Evolutionary conservation across 2,113 vertebrate species (phyloP).

Genomic region (Alligator mississippiensis): DNA sequence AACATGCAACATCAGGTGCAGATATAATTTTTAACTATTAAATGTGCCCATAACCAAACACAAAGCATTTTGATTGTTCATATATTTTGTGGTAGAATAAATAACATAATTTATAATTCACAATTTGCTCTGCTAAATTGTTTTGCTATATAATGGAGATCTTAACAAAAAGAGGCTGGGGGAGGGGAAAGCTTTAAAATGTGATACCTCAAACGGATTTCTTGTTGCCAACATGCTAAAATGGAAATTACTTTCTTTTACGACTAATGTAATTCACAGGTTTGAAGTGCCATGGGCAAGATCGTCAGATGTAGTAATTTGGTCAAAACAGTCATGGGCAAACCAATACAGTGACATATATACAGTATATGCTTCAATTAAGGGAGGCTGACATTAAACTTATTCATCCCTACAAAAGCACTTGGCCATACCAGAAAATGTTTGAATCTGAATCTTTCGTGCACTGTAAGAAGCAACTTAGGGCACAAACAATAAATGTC

Average conservation of each 20-base stretch:
- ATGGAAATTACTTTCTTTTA: slow-evolving; percentile 73
- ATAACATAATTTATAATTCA: slow-evolving; percentile 69
- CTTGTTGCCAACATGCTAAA: slow-evolving; percentile 51
- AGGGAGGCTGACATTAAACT: slow-evolving; percentile 55
- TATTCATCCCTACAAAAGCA: slow-evolving; percentile 16
- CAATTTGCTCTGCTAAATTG: slow-evolving; percentile 48
- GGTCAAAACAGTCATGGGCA: slow-evolving; percentile 69
- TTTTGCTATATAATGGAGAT: slow-evolving; percentile 51
- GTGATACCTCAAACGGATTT: slow-evolving; percentile 58
- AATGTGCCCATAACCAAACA: slow-evolving; percentile 80
- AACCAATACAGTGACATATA: slow-evolving; percentile 37
- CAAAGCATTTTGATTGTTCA: slow-evolving; percentile 80
- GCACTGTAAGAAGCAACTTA: background rate
- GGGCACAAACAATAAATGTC: slow-evolving; percentile 51
- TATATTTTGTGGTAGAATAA: slow-evolving; percentile 65
- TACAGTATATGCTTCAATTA: slow-evolving; percentile 5
- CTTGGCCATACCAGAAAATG: slow-evolving; percentile 49
- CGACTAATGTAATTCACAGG: slow-evolving; percentile 69
- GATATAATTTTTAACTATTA: slow-evolving; percentile 86
- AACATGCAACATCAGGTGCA: slow-evolving; percentile 86
- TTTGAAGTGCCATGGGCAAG: slow-evolving; percentile 62
- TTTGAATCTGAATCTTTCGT: slow-evolving; percentile 14
- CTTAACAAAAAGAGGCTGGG: background rate
- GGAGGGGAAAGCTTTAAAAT: slow-evolving; percentile 49
- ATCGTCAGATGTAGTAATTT: slow-evolving; percentile 61